Evolutionary conservation across 2,888 invertebrate genomes (phyloP).

Genomic region (Leptura quadrifasciata): DNA sequence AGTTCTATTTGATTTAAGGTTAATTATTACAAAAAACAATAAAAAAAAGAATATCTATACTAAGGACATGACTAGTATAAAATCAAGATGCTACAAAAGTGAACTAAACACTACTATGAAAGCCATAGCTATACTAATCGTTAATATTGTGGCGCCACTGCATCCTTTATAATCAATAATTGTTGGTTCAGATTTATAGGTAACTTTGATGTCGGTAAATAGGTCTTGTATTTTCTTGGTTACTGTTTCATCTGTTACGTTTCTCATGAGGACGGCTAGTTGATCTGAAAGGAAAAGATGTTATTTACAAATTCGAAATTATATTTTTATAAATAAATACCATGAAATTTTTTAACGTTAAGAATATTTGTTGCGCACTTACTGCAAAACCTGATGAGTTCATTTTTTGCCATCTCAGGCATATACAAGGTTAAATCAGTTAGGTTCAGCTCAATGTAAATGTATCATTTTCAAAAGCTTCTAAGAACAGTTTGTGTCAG

Average conservation of each 20-base stretch:
- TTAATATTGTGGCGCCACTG: slow-evolving; percentile 6
- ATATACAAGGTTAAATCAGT: no score
- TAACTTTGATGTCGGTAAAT: background rate
- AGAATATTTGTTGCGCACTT: no score
- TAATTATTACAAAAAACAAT: background rate
- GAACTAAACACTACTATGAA: background rate
- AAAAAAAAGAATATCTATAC: background rate
- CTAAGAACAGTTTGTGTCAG: no score
- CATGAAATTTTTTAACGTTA: no score
- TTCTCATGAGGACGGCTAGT: slow-evolving; percentile 7
- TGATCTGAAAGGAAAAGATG: slow-evolving; percentile 24
- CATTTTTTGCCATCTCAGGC: no score
- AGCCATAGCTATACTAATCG: background rate
- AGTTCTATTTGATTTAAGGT: background rate
- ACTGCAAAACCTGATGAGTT: no score
- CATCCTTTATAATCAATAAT: slow-evolving; percentile 16
- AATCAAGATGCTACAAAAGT: background rate
- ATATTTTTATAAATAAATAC: background rate
- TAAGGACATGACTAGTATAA: background rate
- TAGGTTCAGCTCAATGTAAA: no score
- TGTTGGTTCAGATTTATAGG: slow-evolving; percentile 17
- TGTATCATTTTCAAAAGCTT: no score
- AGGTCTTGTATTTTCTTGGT: slow-evolving; percentile 21
- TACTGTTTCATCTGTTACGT: slow-evolving; percentile 18
- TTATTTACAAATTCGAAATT: background rate